Evolutionary conservation across 2,113 vertebrate species (phyloP).

Genomic region (Lichenostomus cassidix): DNA sequence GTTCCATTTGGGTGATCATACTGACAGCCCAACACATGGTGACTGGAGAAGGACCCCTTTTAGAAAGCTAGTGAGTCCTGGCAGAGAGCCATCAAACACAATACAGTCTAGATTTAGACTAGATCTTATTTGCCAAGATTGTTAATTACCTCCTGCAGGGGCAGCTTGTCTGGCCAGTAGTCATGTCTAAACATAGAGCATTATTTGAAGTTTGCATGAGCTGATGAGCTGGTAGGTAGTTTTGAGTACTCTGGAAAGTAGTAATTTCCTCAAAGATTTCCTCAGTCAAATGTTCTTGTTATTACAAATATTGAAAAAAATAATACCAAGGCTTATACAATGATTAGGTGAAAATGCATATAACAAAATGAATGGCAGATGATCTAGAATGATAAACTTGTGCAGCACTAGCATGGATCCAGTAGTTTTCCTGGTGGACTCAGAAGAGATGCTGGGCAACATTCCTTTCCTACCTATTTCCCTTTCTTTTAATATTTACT

Average conservation of each 20-base stretch:
- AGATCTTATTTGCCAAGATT: neutral
- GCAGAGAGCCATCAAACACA: constrained; percentile 11
- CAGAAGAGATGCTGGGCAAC: neutral
- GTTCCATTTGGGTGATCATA: neutral
- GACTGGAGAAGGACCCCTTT: neutral
- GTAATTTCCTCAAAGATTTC: neutral
- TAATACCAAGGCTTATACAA: neutral
- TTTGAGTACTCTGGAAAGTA: neutral
- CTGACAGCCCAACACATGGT: neutral
- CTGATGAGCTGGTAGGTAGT: neutral
- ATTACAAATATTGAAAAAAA: neutral
- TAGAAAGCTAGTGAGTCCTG: neutral
- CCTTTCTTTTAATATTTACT: neutral
- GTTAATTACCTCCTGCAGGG: neutral
- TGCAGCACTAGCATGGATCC: neutral
- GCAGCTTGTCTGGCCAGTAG: neutral
- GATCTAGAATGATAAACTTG: neutral
- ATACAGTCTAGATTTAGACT: neutral
- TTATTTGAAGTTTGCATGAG: neutral
- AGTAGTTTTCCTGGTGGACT: neutral
- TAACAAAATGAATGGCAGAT: neutral
- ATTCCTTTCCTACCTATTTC: neutral
- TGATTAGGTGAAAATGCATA: neutral
- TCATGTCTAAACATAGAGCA: neutral
- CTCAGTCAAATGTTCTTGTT: neutral